Base-by-base conservation (phyloP, 2,797 vertebrate genomes). In the Knipowitschia caucasica region DNA sequence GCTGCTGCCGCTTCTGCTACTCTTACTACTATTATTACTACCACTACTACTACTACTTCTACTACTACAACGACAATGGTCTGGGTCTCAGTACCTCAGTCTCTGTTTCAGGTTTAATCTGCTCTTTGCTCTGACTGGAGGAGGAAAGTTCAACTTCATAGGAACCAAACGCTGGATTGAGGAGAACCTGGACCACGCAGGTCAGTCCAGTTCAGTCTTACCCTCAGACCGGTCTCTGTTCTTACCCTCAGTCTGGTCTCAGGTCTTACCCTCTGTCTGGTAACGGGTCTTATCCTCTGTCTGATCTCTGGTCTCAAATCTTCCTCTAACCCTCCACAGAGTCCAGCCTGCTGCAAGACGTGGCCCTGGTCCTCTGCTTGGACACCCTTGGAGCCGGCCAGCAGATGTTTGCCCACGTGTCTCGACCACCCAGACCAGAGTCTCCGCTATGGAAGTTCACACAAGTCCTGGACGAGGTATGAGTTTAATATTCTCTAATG, bases 91-190 rank as follows among this genome's bases (percentile, higher is more conserved):
- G 53, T 18, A 56, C 33, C 23, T 49, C 4, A 1, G 7, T 36
- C 53, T 23, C 0, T 44, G 25, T 30, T 50, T 58, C 26, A 93
- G 91, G 43, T 93, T 81, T 63, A 76, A 92, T 70, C 72, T 93
- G 17, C 82, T 93, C 68, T 93, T 93, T 69, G 88, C 90, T 3
- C 78, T 92, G 40, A 89, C 89, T 4, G 91, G 91, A 43, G 91
- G 89, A 56, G 92, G 91, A 29, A 93, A 92, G 58, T 90, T 91
- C 67, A 92, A 92, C 71, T 93, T 89, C 56, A 67, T 89, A 4
- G 92, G 92, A 53, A 92, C 91, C 36, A 93, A 91, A 69, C 86
- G 80, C n/a, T 92, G 90, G 91, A 74, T 93, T 31, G 90, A 91
- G 54, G 90, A 92, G 67, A 90, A 93, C 49, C 77, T 93, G 49